Conservation (phyloP, 1,140 invertebrate genomes). For the Anthonomus grandis region DNA sequence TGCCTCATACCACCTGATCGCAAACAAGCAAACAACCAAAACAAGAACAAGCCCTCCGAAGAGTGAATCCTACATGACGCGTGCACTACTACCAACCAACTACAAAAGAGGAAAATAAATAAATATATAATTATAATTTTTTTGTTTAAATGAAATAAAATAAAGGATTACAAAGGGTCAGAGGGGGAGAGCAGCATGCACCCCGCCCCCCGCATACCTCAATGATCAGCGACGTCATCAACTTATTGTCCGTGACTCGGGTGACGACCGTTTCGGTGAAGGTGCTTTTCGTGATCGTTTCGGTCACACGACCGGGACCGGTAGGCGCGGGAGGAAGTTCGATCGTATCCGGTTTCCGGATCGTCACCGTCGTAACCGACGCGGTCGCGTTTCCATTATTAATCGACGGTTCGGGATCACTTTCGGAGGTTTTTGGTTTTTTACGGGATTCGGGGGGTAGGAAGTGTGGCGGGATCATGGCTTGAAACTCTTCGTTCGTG, state of each 20-base stretch:
- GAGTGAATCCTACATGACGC: no score
- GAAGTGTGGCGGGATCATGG: slow-evolving; percentile 89
- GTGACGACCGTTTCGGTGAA: slow-evolving; percentile 92
- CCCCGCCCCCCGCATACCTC: slow-evolving; percentile 63
- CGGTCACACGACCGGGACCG: slow-evolving; percentile 79
- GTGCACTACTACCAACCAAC: slow-evolving; percentile 25
- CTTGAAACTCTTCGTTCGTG: slow-evolving; percentile 89
- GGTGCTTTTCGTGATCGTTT: slow-evolving; percentile 90
- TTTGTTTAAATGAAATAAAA: no score
- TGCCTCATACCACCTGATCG: no score
- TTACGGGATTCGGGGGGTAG: slow-evolving; percentile 57
- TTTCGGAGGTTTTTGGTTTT: no score
- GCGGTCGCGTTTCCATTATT: slow-evolving; percentile 48
- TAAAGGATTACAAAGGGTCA: slow-evolving; percentile 18
- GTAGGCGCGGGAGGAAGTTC: slow-evolving; percentile 79
- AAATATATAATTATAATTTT: no score
- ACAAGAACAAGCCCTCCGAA: no score
- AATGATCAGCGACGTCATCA: slow-evolving; percentile 75
- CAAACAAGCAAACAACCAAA: no score
- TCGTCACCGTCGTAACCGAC: slow-evolving; percentile 60
- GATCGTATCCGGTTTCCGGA: slow-evolving; percentile 67
- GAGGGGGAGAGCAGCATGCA: slow-evolving; percentile 10
- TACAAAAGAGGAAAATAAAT: slow-evolving; percentile 10
- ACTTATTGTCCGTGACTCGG: slow-evolving; percentile 85
- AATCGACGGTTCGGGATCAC: slow-evolving; percentile 48